Evolutionary conservation across 1,140 invertebrate species (phyloP).

Genomic region (Nasonia vitripennis): DNA sequence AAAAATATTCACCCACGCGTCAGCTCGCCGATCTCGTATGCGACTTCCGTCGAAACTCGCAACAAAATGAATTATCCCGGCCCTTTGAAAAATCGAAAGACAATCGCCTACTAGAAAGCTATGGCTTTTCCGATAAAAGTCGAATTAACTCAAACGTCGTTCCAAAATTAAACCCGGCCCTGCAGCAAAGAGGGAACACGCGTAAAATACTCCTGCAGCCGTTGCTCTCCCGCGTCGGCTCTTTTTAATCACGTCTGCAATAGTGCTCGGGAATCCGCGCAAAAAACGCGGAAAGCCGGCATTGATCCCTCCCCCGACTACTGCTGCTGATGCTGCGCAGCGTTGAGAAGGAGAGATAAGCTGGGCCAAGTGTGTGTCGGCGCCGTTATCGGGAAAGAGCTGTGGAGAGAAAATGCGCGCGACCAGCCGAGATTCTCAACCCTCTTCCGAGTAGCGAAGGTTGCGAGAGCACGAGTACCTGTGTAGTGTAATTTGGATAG

Average conservation of each 20-base stretch:
- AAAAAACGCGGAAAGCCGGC: not conserved
- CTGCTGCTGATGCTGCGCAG: no score
- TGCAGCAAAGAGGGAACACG: not conserved
- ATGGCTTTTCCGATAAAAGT: slow-evolving; percentile 20
- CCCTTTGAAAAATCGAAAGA: not conserved
- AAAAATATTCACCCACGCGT: no score
- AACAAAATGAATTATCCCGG: not conserved
- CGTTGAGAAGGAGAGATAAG: not conserved
- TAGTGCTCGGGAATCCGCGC: not conserved
- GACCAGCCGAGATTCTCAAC: no score
- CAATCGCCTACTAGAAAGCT: not conserved
- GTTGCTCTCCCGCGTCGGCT: not conserved
- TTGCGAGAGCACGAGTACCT: no score
- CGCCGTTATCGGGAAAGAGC: not conserved
- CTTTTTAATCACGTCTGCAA: not conserved
- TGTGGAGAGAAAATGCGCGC: not conserved
- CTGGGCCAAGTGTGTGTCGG: not conserved
- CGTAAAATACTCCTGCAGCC: not conserved
- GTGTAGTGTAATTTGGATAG: no score
- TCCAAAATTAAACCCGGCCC: slow-evolving; percentile 16
- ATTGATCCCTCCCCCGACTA: not conserved
- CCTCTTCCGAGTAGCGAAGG: no score
- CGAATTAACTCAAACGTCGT: slow-evolving; percentile 17
- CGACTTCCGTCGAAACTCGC: not conserved
- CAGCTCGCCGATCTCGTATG: no score